Conservation (phyloP, 1,140 invertebrate species). For the Ips typographus region DNA sequence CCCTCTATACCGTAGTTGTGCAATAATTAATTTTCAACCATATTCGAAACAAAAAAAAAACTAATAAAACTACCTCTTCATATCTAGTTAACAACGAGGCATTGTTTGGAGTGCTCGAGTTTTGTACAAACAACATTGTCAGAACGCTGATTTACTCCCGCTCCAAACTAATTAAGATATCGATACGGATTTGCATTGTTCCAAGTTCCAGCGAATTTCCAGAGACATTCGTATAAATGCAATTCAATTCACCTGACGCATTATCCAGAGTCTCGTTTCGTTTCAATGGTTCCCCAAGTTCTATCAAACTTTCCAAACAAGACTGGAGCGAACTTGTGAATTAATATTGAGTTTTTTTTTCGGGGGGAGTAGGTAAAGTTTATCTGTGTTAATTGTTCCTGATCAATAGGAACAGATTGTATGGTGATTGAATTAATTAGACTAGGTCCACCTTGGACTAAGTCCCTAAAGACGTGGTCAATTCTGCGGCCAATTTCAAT, state of each 20-base stretch:
- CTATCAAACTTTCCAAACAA: slow-evolving; percentile 12
- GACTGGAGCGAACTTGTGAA: not conserved
- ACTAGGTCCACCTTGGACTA: not conserved
- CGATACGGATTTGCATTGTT: slow-evolving; percentile 11
- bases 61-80: too few species aligned
- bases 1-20: too few species aligned
- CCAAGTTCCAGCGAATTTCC: not conserved
- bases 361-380: not conserved
- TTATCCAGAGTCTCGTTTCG: slow-evolving; percentile 11
- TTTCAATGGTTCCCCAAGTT: slow-evolving; percentile 17
- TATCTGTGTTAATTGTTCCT: not conserved
- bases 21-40: too few species aligned
- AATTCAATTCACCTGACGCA: slow-evolving; percentile 18
- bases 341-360: slow-evolving; percentile 9
- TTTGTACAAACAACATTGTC: too few species aligned
- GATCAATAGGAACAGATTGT: not conserved
- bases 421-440: not conserved
- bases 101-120: too few species aligned
- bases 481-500: slow-evolving; percentile 19
- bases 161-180: not conserved
- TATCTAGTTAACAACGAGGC: too few species aligned
- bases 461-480: slow-evolving; percentile 8
- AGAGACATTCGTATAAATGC: slow-evolving; percentile 3
- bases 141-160: too few species aligned
- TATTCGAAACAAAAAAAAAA: too few species aligned